A percentile compares a stretch with the other conserved stretches of the same genome.
Conservation (phyloP, 2,888 invertebrate species). For the Tachina lurida region DNA sequence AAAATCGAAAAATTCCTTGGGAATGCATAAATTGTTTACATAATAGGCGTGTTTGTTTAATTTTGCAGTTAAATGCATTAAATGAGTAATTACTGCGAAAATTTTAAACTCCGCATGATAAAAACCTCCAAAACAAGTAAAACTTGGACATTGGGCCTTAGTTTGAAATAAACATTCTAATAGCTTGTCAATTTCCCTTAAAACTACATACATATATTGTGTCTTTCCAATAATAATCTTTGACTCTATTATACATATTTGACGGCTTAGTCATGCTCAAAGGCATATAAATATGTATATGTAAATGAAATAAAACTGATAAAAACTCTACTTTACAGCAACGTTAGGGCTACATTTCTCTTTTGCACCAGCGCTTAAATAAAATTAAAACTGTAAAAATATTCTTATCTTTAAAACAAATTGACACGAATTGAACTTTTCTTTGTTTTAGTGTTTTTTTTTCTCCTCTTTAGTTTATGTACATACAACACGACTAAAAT, state of each 20-base stretch:
- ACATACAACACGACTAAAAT: conserved; percentile 7
- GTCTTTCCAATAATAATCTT: background rate
- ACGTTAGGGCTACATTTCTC: background rate
- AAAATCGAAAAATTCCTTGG: too few relatives aligned
- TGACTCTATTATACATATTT: conserved; percentile 9
- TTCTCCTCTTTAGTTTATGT: background rate
- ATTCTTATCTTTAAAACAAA: conserved; percentile 43
- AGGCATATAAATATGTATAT: conserved; percentile 2
- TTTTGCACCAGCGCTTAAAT: conserved; percentile 8
- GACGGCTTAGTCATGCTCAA: conserved; percentile 1
- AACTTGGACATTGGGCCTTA: too few relatives aligned
- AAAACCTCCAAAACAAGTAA: too few relatives aligned
- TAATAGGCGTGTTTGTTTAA: too few relatives aligned
- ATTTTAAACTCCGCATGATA: too few relatives aligned
- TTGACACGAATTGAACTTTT: conserved; percentile 38
- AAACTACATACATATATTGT: background rate
- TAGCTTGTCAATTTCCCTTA: background rate
- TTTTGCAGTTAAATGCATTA: too few relatives aligned
- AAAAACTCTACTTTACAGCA: background rate
- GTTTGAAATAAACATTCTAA: background rate
- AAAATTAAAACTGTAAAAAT: background rate
- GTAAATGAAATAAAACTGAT: background rate
- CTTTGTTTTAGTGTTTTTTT: background rate
- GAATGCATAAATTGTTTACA: too few relatives aligned
- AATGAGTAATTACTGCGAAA: too few relatives aligned